phyloP scores from a whole-genome alignment of 2,797 vertebrate species.

The Cuniculus paca region DNA sequence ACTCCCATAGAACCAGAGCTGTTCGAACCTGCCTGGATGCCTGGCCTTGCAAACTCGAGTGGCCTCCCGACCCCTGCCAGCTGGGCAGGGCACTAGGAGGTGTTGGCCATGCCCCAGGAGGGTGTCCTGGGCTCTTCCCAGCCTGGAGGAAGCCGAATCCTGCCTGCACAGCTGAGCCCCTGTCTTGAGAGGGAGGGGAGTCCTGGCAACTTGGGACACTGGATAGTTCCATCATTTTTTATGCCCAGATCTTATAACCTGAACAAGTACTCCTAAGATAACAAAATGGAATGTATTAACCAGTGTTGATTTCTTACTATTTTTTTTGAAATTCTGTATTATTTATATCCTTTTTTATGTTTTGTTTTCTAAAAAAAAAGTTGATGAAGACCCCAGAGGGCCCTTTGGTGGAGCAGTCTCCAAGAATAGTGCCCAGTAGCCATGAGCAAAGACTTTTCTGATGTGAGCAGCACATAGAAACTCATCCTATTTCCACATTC shows the following conservation, averaged over 20 bases:
- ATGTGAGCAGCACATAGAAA: conserved; percentile 49
- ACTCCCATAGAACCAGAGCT: background rate
- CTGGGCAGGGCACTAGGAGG: background rate
- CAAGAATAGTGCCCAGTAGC: background rate
- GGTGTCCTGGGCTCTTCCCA: background rate
- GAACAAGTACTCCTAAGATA: too few relatives aligned
- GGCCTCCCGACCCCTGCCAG: background rate
- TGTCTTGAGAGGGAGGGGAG: conserved; percentile 66
- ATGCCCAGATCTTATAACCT: too few relatives aligned
- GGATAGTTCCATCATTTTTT: too few relatives aligned
- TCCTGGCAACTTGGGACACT: conserved; percentile 70
- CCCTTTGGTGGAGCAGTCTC: conserved; percentile 34
- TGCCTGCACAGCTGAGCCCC: conserved; percentile 66
- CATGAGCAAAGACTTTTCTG: background rate
- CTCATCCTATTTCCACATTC: background rate
- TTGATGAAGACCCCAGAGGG: conserved; percentile 19
- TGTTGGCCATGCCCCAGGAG: background rate
- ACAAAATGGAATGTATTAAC: too few relatives aligned
- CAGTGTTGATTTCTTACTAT: too few relatives aligned
- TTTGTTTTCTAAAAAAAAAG: too few relatives aligned
- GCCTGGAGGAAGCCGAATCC: conserved; percentile 56
- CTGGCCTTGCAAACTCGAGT: background rate
- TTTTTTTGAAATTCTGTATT: too few relatives aligned
- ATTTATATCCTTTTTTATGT: too few relatives aligned
- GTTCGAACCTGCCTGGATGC: background rate